Percentiles rank a stretch among this genome's conserved stretches.
Evolutionary conservation across 2,888 invertebrate genomes (phyloP).

Genomic region (Polymixis flavicincta): DNA sequence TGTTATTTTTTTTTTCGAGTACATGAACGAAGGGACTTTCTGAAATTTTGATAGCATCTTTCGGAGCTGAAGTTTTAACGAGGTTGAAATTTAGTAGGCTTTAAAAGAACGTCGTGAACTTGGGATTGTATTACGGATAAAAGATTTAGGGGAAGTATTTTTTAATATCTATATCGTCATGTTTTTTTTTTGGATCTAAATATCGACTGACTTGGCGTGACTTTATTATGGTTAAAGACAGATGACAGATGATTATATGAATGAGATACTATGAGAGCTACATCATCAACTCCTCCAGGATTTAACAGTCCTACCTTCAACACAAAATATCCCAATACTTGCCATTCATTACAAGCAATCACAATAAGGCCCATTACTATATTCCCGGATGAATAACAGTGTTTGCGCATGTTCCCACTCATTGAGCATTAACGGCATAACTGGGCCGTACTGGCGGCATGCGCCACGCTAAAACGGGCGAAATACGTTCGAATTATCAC

Average conservation of each 20-base stretch:
- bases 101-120: conserved; percentile 51
- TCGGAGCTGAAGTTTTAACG: conserved; percentile 59
- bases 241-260: too few relatives aligned
- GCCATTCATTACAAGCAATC: conserved; percentile 30
- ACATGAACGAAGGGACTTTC: conserved; percentile 56
- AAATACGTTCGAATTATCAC: conserved; percentile 57
- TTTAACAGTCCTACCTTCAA: neutral
- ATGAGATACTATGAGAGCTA: neutral
- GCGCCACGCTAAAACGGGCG: conserved; percentile 36
- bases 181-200: neutral
- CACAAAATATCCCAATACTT: neutral
- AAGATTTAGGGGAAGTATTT: conserved; percentile 44
- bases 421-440: conserved; percentile 50
- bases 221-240: too few relatives aligned
- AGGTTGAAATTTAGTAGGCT: conserved; percentile 57
- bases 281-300: neutral
- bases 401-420: conserved; percentile 41
- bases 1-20: conserved; percentile 60
- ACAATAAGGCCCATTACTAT: conserved; percentile 47
- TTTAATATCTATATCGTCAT: conserved; percentile 25
- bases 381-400: conserved; percentile 55
- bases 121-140: conserved; percentile 49
- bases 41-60: conserved; percentile 65
- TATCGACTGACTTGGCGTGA: neutral
- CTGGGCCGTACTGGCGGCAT: conserved; percentile 27